Conservation (phyloP, 2,888 invertebrate species). For the Exephanes ischioxanthus region DNA sequence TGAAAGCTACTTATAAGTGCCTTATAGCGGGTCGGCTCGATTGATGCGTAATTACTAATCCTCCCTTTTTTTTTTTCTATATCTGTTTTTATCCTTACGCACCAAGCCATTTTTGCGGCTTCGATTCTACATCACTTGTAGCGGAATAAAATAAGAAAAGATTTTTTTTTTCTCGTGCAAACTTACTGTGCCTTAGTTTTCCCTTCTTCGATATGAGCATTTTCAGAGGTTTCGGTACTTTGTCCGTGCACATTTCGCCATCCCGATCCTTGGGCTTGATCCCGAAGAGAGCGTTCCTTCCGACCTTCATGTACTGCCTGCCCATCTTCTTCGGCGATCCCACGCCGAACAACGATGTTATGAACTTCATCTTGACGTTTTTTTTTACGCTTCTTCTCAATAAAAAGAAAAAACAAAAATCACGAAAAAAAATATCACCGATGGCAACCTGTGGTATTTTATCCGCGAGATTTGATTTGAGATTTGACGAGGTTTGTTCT, state of each 20-base stretch:
- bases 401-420: background rate
- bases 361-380: constrained; percentile 81
- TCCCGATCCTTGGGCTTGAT: constrained; percentile 85
- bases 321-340: constrained; percentile 88
- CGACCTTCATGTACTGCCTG: constrained; percentile 92
- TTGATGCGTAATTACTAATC: too few species aligned
- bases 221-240: constrained; percentile 88
- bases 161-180: background rate
- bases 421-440: constrained; percentile 40
- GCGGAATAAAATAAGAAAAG: background rate
- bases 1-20: too few species aligned
- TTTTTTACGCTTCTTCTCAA: constrained; percentile 17
- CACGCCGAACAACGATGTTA: constrained; percentile 81
- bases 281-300: constrained; percentile 90
- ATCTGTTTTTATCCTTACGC: too few species aligned
- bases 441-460: constrained; percentile 17
- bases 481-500: background rate
- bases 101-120: too few species aligned
- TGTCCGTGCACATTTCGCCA: constrained; percentile 82
- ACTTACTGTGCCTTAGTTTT: constrained; percentile 92
- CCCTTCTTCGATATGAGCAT: constrained; percentile 93
- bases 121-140: background rate
- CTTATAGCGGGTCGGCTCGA: too few species aligned
- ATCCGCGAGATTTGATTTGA: background rate
- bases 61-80: too few species aligned